A percentile compares a stretch with the other conserved stretches of the same genome.
phyloP scores from a whole-genome alignment of 2,797 vertebrate genomes.

The Tokudaia tokunoshimensis region DNA sequence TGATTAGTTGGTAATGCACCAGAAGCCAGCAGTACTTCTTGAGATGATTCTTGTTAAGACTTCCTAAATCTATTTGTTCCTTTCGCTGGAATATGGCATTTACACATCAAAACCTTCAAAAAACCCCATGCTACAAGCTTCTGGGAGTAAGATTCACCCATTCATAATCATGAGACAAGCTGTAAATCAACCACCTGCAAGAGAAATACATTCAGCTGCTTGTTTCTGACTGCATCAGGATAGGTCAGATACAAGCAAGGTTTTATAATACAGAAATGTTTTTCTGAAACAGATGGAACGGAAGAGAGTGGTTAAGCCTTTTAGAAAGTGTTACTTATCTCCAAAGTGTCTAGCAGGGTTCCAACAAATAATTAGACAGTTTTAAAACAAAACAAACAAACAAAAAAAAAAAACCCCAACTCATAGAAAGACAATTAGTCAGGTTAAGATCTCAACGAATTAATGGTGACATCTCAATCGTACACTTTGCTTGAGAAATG shows the following conservation, averaged over 20 bases:
- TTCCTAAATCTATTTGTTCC: background rate
- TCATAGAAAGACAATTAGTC: background rate
- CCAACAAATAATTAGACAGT: background rate
- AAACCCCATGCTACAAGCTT: background rate
- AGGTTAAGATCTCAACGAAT: background rate
- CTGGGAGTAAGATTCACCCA: background rate
- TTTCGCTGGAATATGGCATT: background rate
- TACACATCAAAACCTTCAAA: background rate
- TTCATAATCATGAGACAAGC: background rate
- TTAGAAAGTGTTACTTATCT: background rate
- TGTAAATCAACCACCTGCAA: constrained; percentile 31
- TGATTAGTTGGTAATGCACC: background rate
- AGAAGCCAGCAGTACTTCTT: background rate
- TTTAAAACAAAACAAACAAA: background rate
- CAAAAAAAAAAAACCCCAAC: background rate
- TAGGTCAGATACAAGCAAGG: background rate
- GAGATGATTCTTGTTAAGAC: background rate
- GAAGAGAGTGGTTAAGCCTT: background rate
- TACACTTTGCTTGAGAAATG: background rate
- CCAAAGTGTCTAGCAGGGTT: background rate
- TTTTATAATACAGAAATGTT: constrained; percentile 11
- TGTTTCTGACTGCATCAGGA: background rate
- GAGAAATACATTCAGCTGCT: background rate
- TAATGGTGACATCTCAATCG: background rate
- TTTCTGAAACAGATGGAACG: constrained; percentile 32